Evolutionary conservation across 1,140 invertebrate species (phyloP), one percentile per base, ranked within the genome.

Genomic region (Cardiocondyla obscurior): DNA sequence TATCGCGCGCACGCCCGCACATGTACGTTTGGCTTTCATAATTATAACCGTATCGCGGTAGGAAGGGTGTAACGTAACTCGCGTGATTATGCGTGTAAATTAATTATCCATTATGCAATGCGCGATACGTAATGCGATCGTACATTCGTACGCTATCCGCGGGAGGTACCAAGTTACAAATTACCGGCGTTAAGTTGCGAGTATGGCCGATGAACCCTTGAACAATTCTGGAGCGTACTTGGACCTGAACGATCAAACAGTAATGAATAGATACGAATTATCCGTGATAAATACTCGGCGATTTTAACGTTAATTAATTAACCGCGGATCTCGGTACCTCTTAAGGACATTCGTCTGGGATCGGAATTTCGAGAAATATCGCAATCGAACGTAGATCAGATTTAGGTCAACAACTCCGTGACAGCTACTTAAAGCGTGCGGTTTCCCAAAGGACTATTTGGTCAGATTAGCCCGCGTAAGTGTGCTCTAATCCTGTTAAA

Each of bases 401-500:
- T 28, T 73, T 85, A 76, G 89, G 83, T 85, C 83, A 88, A 92
- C 88, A 90, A 90, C 79, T 90, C 90, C 84, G 86, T 92, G 92
- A 93, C 91, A 92, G 90, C 88, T 90, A 92, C 88, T 92, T 88
- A 86, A 92, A 88, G 83, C 72, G 83, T 89, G 91, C 88, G 91
- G 91, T 92, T 85, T 91, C 85, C 88, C 89, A 82, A 87, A 87
- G 84, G 72, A 90, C 88, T 93, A 90, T 92, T 93, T 93, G 90
- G 81, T 53, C 85, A 92, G 92, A 92, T 93, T 92, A 93, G 92
- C 73, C 85, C 84, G 83, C 74, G 84, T 92, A 90, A 93, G 92
- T 93, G 91, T 93, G 87, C 84, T 87, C 87, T 93, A 94, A 93
- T 94, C 92, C 92, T 89, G 93, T 93, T 93, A 94, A 94, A 94